Conservation (phyloP, 2,797 vertebrate genomes). For the Intellagama lesueurii region DNA sequence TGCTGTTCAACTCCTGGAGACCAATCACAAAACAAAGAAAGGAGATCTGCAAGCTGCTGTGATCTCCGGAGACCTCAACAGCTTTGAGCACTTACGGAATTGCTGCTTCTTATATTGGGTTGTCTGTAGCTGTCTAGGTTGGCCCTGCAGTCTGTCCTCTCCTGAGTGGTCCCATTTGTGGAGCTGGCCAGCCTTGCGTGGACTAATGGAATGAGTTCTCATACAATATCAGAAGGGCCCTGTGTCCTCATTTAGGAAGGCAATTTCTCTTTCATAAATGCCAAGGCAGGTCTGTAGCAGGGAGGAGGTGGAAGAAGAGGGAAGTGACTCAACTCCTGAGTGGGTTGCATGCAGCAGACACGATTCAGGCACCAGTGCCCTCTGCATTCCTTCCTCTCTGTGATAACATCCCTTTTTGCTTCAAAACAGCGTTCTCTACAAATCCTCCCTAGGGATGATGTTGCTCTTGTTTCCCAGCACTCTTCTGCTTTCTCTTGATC, state of each 20-base stretch:
- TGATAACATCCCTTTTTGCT: slow-evolving; percentile 62
- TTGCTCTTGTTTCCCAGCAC: slow-evolving; percentile 50
- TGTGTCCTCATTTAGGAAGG: not conserved
- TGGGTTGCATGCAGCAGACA: slow-evolving; percentile 62
- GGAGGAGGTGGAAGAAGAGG: slow-evolving; percentile 51
- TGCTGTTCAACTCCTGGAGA: no score
- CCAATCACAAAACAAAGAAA: no score
- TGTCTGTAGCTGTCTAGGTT: no score
- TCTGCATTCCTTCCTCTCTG: slow-evolving; percentile 57
- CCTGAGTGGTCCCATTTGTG: not conserved
- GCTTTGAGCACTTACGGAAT: no score
- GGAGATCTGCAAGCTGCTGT: no score
- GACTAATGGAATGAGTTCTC: no score
- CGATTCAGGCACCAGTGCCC: slow-evolving; percentile 56
- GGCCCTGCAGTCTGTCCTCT: not conserved
- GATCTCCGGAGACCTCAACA: no score
- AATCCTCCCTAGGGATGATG: slow-evolving; percentile 42
- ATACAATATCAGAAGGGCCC: not conserved
- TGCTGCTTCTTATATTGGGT: no score
- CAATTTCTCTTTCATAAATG: slow-evolving; percentile 31
- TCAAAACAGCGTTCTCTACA: slow-evolving; percentile 54
- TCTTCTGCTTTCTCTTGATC: slow-evolving; percentile 43
- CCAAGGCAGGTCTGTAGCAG: slow-evolving; percentile 61
- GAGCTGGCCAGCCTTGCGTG: no score
- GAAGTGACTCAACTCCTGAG: slow-evolving; percentile 71